Conservation (phyloP, 2,113 vertebrate genomes). For the Toxotes chatareus region DNA sequence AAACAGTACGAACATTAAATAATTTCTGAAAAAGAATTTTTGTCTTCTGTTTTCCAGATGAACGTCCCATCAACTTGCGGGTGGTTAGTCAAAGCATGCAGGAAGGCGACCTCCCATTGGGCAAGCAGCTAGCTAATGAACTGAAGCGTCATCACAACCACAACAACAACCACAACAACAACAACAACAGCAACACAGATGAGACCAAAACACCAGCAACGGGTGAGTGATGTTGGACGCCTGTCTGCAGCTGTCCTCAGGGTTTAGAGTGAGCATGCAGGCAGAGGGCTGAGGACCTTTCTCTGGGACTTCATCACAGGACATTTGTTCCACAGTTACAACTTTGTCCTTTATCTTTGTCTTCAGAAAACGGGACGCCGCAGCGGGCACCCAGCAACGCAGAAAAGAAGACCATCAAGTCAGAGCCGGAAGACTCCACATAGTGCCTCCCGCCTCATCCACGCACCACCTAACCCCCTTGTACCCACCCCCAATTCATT, state of each 20-base stretch:
- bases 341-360: slow-evolving; percentile 31
- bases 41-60: slow-evolving; percentile 77
- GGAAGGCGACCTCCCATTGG: slow-evolving; percentile 82
- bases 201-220: slow-evolving; percentile 87
- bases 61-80: slow-evolving; percentile 91
- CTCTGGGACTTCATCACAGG: neutral
- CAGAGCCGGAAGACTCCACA: slow-evolving; percentile 97
- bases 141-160: slow-evolving; percentile 87
- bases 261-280: no score
- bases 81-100: slow-evolving; percentile 84
- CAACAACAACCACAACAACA: slow-evolving; percentile 74
- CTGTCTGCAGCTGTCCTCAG: no score
- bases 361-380: slow-evolving; percentile 90
- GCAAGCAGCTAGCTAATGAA: slow-evolving; percentile 90
- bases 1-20: no score
- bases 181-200: slow-evolving; percentile 62
- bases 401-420: slow-evolving; percentile 95
- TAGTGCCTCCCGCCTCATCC: slow-evolving; percentile 82
- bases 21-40: neutral
- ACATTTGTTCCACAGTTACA: neutral
- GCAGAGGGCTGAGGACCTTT: neutral
- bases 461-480: neutral
- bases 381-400: slow-evolving; percentile 88
- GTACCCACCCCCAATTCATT: slow-evolving; percentile 23
- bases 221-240: slow-evolving; percentile 66